Percentiles rank a stretch among this genome's conserved stretches.
These are phyloP conservation scores for Hycleus phaleratus DNA, from an alignment of 1,140 invertebrate species.

Conservation along the genomic window DNA sequence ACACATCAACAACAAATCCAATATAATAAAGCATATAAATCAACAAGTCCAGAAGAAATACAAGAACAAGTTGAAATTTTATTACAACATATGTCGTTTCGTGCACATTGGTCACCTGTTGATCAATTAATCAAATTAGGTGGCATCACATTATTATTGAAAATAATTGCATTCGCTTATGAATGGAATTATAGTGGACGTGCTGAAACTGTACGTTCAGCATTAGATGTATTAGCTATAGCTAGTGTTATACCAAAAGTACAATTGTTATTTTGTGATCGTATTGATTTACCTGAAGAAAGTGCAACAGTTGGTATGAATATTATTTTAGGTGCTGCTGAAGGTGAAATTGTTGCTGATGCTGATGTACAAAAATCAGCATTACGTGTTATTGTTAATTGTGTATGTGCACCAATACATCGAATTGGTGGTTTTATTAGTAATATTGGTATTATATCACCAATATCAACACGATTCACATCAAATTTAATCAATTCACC, in stretches of 20 bases:
- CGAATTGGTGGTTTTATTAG: slow-evolving; percentile 53
- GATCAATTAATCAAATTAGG: slow-evolving; percentile 78
- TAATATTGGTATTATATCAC: no score
- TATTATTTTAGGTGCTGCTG: slow-evolving; percentile 75
- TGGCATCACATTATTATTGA: slow-evolving; percentile 72
- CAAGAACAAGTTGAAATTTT: slow-evolving; percentile 77
- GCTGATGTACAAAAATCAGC: slow-evolving; percentile 88
- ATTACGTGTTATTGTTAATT: slow-evolving; percentile 80
- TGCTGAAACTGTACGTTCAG: slow-evolving; percentile 81
- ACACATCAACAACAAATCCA: slow-evolving; percentile 47
- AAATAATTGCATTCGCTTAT: slow-evolving; percentile 81
- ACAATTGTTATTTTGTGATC: slow-evolving; percentile 72
- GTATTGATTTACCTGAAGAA: slow-evolving; percentile 67
- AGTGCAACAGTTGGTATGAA: slow-evolving; percentile 61
- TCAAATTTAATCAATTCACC: slow-evolving; percentile 48
- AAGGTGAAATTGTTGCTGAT: slow-evolving; percentile 82
- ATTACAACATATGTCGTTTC: slow-evolving; percentile 66
- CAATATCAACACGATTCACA: slow-evolving; percentile 53
- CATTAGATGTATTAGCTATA: slow-evolving; percentile 82
- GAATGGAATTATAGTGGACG: slow-evolving; percentile 88
- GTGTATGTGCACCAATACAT: slow-evolving; percentile 83
- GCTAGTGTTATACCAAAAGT: slow-evolving; percentile 85
- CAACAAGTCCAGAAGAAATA: slow-evolving; percentile 61
- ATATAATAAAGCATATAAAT: slow-evolving; percentile 61
- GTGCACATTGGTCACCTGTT: slow-evolving; percentile 76